phyloP scores from a whole-genome alignment of 2,888 invertebrate species.

The Agrochola litura region DNA sequence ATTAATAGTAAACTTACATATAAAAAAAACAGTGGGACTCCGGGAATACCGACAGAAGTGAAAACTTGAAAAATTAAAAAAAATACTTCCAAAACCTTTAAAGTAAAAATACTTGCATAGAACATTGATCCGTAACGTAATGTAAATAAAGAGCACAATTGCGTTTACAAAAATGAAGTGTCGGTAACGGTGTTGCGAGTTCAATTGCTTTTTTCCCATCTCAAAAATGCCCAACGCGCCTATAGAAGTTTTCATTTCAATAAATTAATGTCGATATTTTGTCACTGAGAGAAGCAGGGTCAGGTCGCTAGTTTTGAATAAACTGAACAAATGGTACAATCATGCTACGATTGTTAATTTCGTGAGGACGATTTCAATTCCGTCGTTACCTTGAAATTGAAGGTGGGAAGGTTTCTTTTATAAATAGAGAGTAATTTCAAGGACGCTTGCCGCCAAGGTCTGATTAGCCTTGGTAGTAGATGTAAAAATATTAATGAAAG shows the following conservation, averaged over 20 bases:
- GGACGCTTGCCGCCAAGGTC: background rate
- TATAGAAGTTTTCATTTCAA: no score
- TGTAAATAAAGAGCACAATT: no score
- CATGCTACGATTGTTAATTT: constrained; percentile 38
- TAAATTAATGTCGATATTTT: background rate
- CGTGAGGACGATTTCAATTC: constrained; percentile 25
- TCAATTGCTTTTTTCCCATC: no score
- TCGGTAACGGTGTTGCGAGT: no score
- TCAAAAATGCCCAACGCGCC: no score
- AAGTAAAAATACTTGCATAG: no score
- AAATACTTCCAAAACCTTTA: no score
- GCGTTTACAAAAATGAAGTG: no score
- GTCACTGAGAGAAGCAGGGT: background rate
- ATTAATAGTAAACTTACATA: background rate
- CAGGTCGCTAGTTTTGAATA: constrained; percentile 8
- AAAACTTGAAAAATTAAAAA: no score
- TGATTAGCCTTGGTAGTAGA: background rate
- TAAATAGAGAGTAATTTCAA: constrained; percentile 18
- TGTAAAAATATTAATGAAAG: constrained; percentile 1
- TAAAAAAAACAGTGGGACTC: no score
- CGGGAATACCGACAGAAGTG: no score
- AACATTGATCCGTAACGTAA: no score
- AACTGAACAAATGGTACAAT: constrained; percentile 44
- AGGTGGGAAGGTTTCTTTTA: background rate
- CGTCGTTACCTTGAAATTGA: constrained; percentile 11